phyloP scores from a whole-genome alignment of 2,797 vertebrate genomes.

The Crocodylus rhombifer region DNA sequence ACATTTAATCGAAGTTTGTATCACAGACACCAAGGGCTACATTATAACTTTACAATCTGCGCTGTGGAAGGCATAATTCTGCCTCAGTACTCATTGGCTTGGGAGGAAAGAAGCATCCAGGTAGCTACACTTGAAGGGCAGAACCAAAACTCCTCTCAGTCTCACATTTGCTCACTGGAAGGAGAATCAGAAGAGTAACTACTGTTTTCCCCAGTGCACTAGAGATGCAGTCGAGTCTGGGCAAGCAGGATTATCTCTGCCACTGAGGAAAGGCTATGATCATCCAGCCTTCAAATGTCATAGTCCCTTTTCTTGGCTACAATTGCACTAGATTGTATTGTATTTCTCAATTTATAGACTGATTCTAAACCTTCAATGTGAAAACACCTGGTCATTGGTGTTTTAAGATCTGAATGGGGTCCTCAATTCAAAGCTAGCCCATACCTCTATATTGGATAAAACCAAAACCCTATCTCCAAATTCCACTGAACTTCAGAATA shows the following conservation, averaged over 20 bases:
- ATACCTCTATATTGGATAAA: neutral
- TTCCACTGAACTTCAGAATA: conserved; percentile 3
- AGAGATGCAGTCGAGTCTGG: neutral
- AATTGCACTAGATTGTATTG: conserved; percentile 32
- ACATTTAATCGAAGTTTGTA: neutral
- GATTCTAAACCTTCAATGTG: conserved; percentile 1
- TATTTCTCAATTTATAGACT: neutral
- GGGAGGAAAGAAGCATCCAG: neutral
- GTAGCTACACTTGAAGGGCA: neutral
- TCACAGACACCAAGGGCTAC: neutral
- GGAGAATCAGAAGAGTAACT: neutral
- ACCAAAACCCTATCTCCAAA: conserved; percentile 5
- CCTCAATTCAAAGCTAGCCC: neutral
- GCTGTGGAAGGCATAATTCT: neutral
- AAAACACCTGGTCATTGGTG: neutral
- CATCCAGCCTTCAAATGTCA: conserved; percentile 1
- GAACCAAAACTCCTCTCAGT: neutral
- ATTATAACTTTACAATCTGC: neutral
- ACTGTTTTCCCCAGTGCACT: neutral
- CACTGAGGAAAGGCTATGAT: neutral
- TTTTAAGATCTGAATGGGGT: neutral
- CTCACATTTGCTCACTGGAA: neutral
- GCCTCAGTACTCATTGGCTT: too few species aligned
- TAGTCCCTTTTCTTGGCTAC: conserved; percentile 26
- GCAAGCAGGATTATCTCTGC: neutral